Base-by-base conservation (phyloP, 2,888 invertebrate species). In the Trichacis sp. region DNA sequence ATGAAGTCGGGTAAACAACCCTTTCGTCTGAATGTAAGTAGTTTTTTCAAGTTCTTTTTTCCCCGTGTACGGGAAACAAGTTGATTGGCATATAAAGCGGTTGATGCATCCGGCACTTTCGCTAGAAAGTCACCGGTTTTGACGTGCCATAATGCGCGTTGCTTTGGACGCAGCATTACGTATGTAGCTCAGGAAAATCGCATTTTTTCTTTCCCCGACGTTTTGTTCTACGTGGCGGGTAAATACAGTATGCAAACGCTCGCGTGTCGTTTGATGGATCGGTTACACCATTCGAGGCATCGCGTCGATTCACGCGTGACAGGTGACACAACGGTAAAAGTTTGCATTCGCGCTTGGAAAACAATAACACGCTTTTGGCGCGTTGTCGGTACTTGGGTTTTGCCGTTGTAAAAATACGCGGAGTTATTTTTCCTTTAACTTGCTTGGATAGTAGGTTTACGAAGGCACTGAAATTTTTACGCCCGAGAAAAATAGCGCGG, bases 81-180 rank as follows among this genome's bases (percentile, higher is more conserved):
- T 68, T 68, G 19, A 68, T 68, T 63, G 67, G 67, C 63, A 67
- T 63, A 67, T 56, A 63, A 67, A 63, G 63, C 67, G 60, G 54
- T 19, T 57, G 53, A 53, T 57, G 63, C 60, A 67, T 67, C 67
- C 63, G 67, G 67, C 67, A 67, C 67, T 67, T 67, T 67, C 67
- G 67, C 67, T 67, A 67, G 67, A 67, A 67, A 67, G 67, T 67
- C 67, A 20, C 14, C 50, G 17, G 43, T 19, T 46, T 56, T 45
- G n/a, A 49, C 17, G 56, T 38, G 42, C 53, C 20, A 60, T 67
- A 56, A 67, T 59, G 56, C 45, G 52, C 63, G 30, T 36, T 53
- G 48, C 52, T 48, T 60, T 63, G 59, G 52, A n/a, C n/a, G n/a
- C n/a, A n/a, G 24, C 24, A 24, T 24, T 24, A 24, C 8, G 24